Percentiles rank a stretch among this genome's conserved stretches.
phyloP scores from a whole-genome alignment of 2,113 vertebrate species.

The Tachycineta bicolor region DNA sequence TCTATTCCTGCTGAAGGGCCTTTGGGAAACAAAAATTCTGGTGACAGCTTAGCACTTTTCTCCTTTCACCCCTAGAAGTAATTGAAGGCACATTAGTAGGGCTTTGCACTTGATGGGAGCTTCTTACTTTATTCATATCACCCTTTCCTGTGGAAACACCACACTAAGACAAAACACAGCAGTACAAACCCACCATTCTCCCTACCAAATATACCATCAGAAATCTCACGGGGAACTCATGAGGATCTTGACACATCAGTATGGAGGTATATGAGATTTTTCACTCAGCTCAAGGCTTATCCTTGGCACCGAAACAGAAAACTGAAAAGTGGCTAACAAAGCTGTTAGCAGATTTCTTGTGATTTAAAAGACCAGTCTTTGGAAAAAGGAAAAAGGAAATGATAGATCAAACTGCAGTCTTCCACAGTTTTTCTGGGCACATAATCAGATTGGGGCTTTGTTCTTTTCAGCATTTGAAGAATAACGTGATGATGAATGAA shows the following conservation, averaged over 20 bases:
- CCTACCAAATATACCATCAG: background rate
- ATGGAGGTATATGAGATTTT: background rate
- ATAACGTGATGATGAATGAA: background rate
- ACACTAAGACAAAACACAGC: background rate
- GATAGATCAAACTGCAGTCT: background rate
- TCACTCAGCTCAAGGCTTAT: background rate
- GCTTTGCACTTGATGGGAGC: background rate
- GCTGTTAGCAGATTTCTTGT: background rate
- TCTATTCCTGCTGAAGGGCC: background rate
- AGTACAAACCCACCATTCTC: background rate
- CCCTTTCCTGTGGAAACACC: background rate
- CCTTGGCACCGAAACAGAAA: background rate
- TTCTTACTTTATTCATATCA: background rate
- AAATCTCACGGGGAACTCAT: background rate
- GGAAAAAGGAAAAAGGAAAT: background rate
- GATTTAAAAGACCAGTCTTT: background rate
- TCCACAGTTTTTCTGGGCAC: conserved; percentile 12
- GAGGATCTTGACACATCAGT: background rate
- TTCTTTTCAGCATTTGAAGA: background rate
- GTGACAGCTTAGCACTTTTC: background rate
- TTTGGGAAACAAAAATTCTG: background rate
- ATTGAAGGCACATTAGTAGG: background rate
- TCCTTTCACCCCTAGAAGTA: background rate
- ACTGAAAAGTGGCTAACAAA: background rate
- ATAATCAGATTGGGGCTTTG: conserved; percentile 6